Evolutionary conservation across 1,140 invertebrate genomes (phyloP), one percentile per base, ranked within the genome.

Genomic region (Dendrolimus punctatus): DNA sequence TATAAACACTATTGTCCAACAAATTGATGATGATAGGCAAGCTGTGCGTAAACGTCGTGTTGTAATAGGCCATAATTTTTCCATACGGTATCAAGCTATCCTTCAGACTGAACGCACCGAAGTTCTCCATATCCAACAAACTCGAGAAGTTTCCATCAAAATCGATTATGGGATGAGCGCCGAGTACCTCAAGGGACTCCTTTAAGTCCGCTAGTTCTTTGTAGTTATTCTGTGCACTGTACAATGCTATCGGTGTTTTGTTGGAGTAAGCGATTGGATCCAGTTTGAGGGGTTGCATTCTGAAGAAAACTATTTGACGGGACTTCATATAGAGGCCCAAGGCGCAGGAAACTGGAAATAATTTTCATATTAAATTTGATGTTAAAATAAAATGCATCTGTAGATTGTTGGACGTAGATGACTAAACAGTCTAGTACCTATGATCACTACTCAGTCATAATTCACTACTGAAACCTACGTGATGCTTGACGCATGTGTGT

Each of bases 11-110:
- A 76, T 95, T 95, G 52, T 90, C 92, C 52, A 95, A 83, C 39
- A 94, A 73, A 75, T 95, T 95, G 39, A 95, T 84, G 8, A 94
- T 82, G 49, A 95, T 91, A 2, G 95, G 94, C 57, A 96, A 85
- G 41, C 93, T 92, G 83, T 96, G 95, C 44, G 93, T 90, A 67
- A 90, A 91, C 0, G 94, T 94, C 67, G 93, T 93, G 70, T 96
- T 95, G 83, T 95, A 95, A 51, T 93, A 87, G 39, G 92, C 80
- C 58, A 92, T 87, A 39, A 91, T 86, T 49, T 85, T 84, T 40
- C 86, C 83, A 44, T 88, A 85, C 0, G 84, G 71, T 37, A 88
- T 49, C 49, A 87, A 73, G 57, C 90, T 91, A 5, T 88, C 77
- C 40, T 85, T 89, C 6, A 93, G 77, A 70, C 91, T 91, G 43